These are phyloP conservation scores for Eretmocerus hayati DNA, from an alignment of 2,888 invertebrate species.

Conservation along the genomic window DNA sequence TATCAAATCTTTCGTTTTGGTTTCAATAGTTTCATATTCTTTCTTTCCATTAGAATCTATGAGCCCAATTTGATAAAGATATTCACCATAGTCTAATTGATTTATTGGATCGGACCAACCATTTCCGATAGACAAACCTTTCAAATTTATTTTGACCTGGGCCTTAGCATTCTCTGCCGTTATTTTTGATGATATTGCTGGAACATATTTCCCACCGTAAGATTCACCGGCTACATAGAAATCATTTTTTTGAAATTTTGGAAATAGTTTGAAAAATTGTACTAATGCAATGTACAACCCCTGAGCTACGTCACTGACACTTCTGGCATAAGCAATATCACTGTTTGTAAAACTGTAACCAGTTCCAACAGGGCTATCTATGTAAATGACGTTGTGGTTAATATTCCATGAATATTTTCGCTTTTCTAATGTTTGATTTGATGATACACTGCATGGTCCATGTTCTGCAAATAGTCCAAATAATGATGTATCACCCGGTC, in stretches of 20 bases:
- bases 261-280: slow-evolving; percentile 80
- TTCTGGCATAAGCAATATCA: slow-evolving; percentile 68
- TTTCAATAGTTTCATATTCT: neutral
- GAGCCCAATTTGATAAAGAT: slow-evolving; percentile 70
- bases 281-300: slow-evolving; percentile 68
- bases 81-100: slow-evolving; percentile 67
- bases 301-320: slow-evolving; percentile 72
- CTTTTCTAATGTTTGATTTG: slow-evolving; percentile 46
- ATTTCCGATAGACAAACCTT: slow-evolving; percentile 68
- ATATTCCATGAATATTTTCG: slow-evolving; percentile 61
- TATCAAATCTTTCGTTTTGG: slow-evolving; percentile 55
- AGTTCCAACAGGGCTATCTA: slow-evolving; percentile 89
- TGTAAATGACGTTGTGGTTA: slow-evolving; percentile 66
- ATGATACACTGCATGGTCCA: slow-evolving; percentile 56
- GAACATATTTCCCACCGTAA: slow-evolving; percentile 73
- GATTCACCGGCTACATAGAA: slow-evolving; percentile 83
- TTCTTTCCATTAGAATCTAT: neutral
- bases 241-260: slow-evolving; percentile 60
- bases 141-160: slow-evolving; percentile 58
- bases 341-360: slow-evolving; percentile 83
- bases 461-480: slow-evolving; percentile 57
- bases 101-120: slow-evolving; percentile 68
- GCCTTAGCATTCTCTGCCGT: slow-evolving; percentile 57
- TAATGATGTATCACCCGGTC: slow-evolving; percentile 32
- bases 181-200: slow-evolving; percentile 69